Evolutionary conservation across 2,888 invertebrate genomes (phyloP), one percentile per base, ranked within the genome.

Genomic region (Apantesis nais): DNA sequence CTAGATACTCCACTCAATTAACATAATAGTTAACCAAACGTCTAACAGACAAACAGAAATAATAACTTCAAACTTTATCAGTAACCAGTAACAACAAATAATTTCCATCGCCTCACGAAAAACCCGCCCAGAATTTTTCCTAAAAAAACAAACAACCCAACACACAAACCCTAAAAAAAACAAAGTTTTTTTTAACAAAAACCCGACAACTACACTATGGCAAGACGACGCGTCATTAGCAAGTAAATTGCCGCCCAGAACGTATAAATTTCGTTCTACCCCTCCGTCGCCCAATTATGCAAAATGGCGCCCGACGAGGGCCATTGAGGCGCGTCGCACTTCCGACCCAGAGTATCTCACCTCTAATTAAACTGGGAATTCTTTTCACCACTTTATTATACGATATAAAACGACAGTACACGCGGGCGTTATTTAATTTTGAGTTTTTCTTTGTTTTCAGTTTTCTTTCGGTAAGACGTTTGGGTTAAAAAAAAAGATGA

Each of bases 351-450:
- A 91, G 93, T 92, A 91, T 92, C 93, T 92, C 94, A 91, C 91
- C 93, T 93, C 93, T 95, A 94, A 95, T 94, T 95, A 94, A 95
- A 93, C 91, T 90, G 86, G 89, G 89, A 90, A 92, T 93, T 94
- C 93, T 94, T 94, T 92, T 91, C 92, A 92, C 88, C 93, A 93
- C 93, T 94, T 90, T 92, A 94, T 94, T 94, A 92, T 93, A 87
- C 91, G 89, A 88, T 90, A 93, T 93, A 93, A 67, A 94, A 92
- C 92, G 93, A 89, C 92, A 87, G 86, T 86, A 88, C 81, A 83
- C 79, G 85, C 79, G 85, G 83, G 83, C 83, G 81, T 87, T 88
- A 89, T 89, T 89, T 89, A 84, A 88, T 87, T 88, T 86, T 83
- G 81, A 76, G 78, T 81, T 82, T 72, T 74, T 75, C 75, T 72